Evolutionary conservation across 2,113 vertebrate genomes (phyloP).

Genomic region (Neopipo cinnamomea): DNA sequence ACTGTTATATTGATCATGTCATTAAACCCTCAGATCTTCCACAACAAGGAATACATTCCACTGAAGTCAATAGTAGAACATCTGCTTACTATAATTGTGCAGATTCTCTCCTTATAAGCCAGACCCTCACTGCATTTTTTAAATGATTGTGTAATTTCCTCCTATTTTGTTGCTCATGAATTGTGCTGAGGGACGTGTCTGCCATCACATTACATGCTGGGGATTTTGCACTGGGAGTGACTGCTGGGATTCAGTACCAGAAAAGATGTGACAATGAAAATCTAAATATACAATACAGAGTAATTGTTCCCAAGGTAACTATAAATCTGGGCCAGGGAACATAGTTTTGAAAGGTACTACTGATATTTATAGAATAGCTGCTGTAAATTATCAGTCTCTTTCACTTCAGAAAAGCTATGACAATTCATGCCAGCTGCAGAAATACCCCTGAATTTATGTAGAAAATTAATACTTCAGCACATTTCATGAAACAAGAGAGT

Average conservation of each 20-base stretch:
- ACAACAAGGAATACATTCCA: background rate
- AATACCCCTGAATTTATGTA: background rate
- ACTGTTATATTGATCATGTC: background rate
- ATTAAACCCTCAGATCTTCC: background rate
- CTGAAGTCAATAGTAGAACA: background rate
- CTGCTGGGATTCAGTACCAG: background rate
- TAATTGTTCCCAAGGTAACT: conserved; percentile 13
- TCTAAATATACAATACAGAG: background rate
- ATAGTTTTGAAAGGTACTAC: background rate
- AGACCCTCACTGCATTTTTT: background rate
- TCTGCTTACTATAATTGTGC: background rate
- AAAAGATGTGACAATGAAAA: background rate
- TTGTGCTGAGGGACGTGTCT: background rate
- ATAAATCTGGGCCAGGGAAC: background rate
- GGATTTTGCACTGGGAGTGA: background rate
- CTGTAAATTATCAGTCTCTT: background rate
- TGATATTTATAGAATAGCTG: background rate
- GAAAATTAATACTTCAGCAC: background rate
- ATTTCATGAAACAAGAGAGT: background rate
- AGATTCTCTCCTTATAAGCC: background rate
- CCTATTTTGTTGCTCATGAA: background rate
- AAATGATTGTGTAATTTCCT: background rate
- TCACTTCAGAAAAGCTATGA: background rate
- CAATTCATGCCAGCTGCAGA: background rate
- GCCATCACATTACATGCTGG: background rate